phyloP scores from a whole-genome alignment of 2,888 invertebrate genomes.

The Campaea margaritaria region DNA sequence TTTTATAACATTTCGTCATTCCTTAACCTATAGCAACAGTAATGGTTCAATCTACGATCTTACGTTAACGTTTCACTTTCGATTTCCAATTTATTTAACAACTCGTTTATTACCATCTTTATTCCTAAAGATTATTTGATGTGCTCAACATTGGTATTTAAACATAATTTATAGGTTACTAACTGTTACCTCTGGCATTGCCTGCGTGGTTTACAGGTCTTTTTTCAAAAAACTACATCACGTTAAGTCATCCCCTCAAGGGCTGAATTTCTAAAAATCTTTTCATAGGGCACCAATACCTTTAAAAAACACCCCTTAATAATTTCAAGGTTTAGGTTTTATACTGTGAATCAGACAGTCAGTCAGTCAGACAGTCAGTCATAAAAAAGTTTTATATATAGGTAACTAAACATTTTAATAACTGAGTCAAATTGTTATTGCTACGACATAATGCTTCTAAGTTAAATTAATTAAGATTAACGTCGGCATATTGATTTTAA shows the following conservation, averaged over 20 bases:
- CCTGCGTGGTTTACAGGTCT: too few relatives aligned
- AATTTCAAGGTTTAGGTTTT: too few relatives aligned
- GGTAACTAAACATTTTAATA: conserved; percentile 14
- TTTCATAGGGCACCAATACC: too few relatives aligned
- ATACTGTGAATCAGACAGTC: too few relatives aligned
- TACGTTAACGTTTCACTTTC: conserved; percentile 36
- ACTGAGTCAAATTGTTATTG: conserved; percentile 29
- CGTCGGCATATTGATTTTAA: conserved; percentile 37
- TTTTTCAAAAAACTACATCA: too few relatives aligned
- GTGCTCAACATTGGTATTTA: conserved; percentile 28
- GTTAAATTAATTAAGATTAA: conserved; percentile 39
- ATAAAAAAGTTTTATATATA: too few relatives aligned
- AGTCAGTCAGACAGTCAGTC: too few relatives aligned
- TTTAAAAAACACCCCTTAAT: too few relatives aligned
- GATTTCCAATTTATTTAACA: conserved; percentile 34
- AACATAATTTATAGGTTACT: conserved; percentile 32
- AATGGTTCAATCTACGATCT: conserved; percentile 22
- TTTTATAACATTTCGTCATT: not conserved
- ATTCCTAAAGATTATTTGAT: conserved; percentile 20
- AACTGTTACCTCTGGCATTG: too few relatives aligned
- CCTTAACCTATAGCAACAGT: not conserved
- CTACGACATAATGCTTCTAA: conserved; percentile 22
- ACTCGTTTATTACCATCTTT: conserved; percentile 21
- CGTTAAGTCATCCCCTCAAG: too few relatives aligned
- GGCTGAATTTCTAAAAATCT: too few relatives aligned